Base-by-base conservation (phyloP, 2,888 invertebrate genomes). In the Philereme vetulata region DNA sequence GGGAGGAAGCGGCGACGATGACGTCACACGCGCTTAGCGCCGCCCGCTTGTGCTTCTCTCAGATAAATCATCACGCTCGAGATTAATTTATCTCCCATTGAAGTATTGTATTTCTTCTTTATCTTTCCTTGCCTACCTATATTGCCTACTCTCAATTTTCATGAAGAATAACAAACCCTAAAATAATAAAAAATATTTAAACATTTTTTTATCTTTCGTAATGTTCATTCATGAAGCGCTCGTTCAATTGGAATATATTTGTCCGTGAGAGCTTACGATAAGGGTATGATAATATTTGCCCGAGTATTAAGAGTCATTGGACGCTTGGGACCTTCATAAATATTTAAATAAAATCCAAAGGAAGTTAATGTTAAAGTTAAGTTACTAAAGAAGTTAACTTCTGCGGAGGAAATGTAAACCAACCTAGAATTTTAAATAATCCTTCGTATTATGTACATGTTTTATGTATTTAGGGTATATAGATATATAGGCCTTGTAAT, bases 21-120 rank as follows among this genome's bases (percentile, higher is more conserved):
- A 85, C 84, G 79, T 71, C 78, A 81, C 80, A 78, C 75, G 76
- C 76, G 76, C 76, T 75, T 78, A 71, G 40, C 56, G 74, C 70
- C 72, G 71, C 66, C 72, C 70, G 71, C 70, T 63, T 62, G 63
- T 65, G 62, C 56, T 62, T 48, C 63, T 70, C 75, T 70, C 77
- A 80, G 83, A 86, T 88, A 88, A 86, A 88, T 88, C 83, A 86
- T 85, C 76, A 78, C 72, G 77, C 74, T 82, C 77, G 72, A 83
- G 84, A 84, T 81, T 78, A 82, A 83, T 85, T 82, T 83, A 82
- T 83, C 80, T 81, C 72, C 71, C 75, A 81, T 79, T 81, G 79
- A 78, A 76, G 74, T 75, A 72, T 74, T 75, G 71, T 76, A 60
- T 74, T 74, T 75, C 68, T 75, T 78, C 75, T 72, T 78, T 78